Evolutionary conservation across 2,888 invertebrate genomes (phyloP).

Genomic region (Eilema depressum): DNA sequence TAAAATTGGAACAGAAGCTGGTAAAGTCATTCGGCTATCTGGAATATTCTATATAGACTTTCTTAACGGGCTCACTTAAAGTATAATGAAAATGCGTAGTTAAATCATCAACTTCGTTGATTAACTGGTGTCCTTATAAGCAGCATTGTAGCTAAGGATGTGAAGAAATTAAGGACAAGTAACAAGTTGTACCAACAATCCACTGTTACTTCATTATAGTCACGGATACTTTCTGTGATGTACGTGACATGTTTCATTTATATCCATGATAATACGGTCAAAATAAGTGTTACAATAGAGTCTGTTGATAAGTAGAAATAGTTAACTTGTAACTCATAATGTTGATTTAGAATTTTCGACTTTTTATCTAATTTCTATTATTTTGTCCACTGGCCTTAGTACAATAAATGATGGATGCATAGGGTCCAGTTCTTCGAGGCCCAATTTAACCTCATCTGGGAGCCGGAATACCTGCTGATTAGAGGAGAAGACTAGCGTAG

Average conservation of each 20-base stretch:
- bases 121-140: slow-evolving; percentile 35
- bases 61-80: not conserved
- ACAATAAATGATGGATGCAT: too few species aligned
- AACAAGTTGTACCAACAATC: slow-evolving; percentile 42
- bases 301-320: not conserved
- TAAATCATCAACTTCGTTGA: slow-evolving; percentile 3
- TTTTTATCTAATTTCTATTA: not conserved
- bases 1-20: not conserved
- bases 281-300: slow-evolving; percentile 19
- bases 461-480: too few species aligned
- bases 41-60: not conserved
- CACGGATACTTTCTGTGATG: slow-evolving; percentile 36
- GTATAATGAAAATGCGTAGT: not conserved
- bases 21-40: not conserved
- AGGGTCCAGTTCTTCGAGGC: too few species aligned
- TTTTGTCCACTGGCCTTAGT: not conserved
- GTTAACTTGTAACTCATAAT: not conserved
- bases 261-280: slow-evolving; percentile 29
- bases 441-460: too few species aligned
- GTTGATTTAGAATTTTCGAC: not conserved
- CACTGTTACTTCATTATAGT: slow-evolving; percentile 41
- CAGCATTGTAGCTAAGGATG: slow-evolving; percentile 43
- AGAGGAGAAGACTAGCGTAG: too few species aligned
- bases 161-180: slow-evolving; percentile 47
- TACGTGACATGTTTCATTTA: slow-evolving; percentile 41